Evolutionary conservation across 2,888 invertebrate genomes (phyloP).

Genomic region (Hermaeophaga mercurialis): DNA sequence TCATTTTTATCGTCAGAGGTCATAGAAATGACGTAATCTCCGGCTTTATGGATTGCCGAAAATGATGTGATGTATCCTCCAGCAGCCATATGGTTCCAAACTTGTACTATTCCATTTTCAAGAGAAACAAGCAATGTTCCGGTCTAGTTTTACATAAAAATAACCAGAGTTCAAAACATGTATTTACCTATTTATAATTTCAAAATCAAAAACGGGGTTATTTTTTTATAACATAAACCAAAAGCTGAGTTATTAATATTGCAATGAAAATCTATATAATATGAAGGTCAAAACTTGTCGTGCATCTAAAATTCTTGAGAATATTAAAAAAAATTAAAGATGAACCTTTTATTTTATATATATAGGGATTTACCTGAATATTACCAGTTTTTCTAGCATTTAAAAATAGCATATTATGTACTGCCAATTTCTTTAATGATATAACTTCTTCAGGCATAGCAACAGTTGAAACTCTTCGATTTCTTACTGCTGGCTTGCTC

Average conservation of each 20-base stretch:
- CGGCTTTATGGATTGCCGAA: constrained; percentile 69
- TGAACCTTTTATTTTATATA: too few relatives aligned
- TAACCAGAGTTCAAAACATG: too few relatives aligned
- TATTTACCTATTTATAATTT: too few relatives aligned
- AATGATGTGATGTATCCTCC: constrained; percentile 76
- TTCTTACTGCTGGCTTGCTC: too few relatives aligned
- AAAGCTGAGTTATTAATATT: too few relatives aligned
- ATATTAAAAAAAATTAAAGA: too few relatives aligned
- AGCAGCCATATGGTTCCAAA: constrained; percentile 75
- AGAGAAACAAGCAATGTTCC: constrained; percentile 75
- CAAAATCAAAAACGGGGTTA: too few relatives aligned
- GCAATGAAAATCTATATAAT: too few relatives aligned
- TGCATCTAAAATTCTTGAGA: too few relatives aligned
- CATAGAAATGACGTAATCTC: constrained; percentile 72
- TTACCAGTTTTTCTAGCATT: constrained; percentile 60
- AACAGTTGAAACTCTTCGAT: constrained; percentile 56
- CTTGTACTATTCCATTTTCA: constrained; percentile 77
- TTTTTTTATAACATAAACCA: too few relatives aligned
- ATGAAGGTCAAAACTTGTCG: too few relatives aligned
- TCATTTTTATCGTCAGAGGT: constrained; percentile 72
- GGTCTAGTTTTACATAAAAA: too few relatives aligned
- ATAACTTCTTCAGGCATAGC: constrained; percentile 55
- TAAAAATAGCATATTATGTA: constrained; percentile 72
- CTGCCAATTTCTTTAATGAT: constrained; percentile 62
- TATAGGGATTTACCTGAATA: constrained; percentile 34